Base-by-base conservation (phyloP, 1,140 invertebrate species). In the Bombus soroeensis region DNA sequence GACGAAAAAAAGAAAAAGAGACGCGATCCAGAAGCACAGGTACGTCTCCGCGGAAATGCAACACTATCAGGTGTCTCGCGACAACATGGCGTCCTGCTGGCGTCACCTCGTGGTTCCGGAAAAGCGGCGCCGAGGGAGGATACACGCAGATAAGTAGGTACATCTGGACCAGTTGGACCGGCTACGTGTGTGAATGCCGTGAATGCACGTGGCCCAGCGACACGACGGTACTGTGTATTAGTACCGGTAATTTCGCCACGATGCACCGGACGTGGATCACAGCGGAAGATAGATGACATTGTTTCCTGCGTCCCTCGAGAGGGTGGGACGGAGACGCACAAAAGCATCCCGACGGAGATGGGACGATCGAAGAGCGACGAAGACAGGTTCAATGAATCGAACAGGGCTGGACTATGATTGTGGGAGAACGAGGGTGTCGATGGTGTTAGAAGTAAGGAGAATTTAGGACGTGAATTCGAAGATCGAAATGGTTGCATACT, bases 201-300 rank as follows among this genome's bases (percentile, higher is more conserved):
- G 71, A 83, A 90, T 88, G 71, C 73, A 62, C 66, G 76, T 41
- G 37, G 25, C 72, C 13, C 71, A 76, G 80, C 79, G 85, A 87
- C 78, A 90, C 83, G 37, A 57, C 66, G 85, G 79, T 88, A 41
- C 70, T 78, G 81, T 90, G 88, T 88, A 90, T 91, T 88, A 92
- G 86, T 87, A 85, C 77, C 86, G 87, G 88, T 92, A 92, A 91
- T 91, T 91, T 89, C 86, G 81, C 75, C 88, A 84, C 80, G 90
- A 92, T 92, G 91, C 89, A 85, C 84, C 89, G 87, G 88, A 92
- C 89, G 88, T 91, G 90, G 90, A 91, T 92, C 91, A 91, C 85
- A 81, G 71, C 83, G 87, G 87, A 91, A 92, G 92, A 92, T 91
- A 91, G 87, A 92, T 91, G 89, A 90, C 90, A 91, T 91, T 92